A percentile compares a stretch with the other conserved stretches of the same genome.
Evolutionary conservation across 2,113 vertebrate species (phyloP).

Genomic region (Bos taurus): DNA sequence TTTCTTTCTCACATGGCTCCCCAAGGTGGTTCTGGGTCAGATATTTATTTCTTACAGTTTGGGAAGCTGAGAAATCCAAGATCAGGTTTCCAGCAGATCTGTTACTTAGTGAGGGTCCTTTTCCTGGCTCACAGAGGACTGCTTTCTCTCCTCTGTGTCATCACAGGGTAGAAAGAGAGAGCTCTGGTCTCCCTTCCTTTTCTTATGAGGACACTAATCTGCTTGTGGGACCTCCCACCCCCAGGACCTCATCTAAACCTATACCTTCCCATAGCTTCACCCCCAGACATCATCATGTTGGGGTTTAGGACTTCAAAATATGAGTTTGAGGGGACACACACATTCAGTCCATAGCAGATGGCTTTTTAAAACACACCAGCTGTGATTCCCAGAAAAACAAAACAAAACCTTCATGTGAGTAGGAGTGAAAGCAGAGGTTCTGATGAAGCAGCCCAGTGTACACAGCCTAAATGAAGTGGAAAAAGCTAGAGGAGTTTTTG

Average conservation of each 20-base stretch:
- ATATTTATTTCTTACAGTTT: neutral
- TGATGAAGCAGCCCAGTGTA: neutral
- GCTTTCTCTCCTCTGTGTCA: neutral
- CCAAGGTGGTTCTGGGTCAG: neutral
- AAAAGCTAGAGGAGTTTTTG: neutral
- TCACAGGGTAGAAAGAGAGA: neutral
- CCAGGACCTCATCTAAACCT: neutral
- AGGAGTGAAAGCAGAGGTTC: conserved; percentile 17
- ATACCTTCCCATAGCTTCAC: neutral
- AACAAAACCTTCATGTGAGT: neutral
- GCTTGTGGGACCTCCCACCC: neutral
- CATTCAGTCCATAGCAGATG: neutral
- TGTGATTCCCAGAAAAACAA: conserved; percentile 46
- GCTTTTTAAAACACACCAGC: conserved; percentile 27
- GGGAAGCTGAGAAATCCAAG: neutral
- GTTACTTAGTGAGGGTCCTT: neutral
- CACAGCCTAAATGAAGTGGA: neutral
- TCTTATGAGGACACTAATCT: neutral
- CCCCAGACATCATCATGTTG: neutral
- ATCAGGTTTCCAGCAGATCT: neutral
- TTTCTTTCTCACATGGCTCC: neutral
- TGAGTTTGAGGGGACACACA: neutral
- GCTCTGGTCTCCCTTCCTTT: neutral
- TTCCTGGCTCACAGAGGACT: neutral
- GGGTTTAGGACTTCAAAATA: neutral